Conservation (phyloP, 2,113 vertebrate species). For the Kryptolebias marmoratus region DNA sequence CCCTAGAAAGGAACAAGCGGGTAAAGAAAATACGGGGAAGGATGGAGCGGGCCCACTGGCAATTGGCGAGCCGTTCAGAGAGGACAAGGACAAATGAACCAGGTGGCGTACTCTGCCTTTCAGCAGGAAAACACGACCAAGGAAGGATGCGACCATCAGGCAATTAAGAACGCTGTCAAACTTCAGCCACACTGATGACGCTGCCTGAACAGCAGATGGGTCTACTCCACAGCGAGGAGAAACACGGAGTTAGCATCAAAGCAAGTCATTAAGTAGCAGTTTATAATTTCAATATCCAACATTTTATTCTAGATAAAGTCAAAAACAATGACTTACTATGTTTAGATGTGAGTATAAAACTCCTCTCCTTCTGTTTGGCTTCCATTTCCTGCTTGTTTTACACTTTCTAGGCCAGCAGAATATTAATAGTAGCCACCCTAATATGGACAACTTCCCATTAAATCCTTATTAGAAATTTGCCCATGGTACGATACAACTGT, state of each 20-base stretch:
- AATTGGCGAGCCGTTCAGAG: constrained; percentile 18
- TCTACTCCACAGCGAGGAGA: neutral
- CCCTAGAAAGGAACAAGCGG: too few relatives aligned
- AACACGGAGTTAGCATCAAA: neutral
- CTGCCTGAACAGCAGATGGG: neutral
- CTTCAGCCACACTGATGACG: neutral
- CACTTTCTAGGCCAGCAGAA: neutral
- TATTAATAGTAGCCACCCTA: too few relatives aligned
- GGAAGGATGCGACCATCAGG: neutral
- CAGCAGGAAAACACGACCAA: neutral
- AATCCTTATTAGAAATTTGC: neutral
- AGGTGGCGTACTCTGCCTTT: constrained; percentile 8
- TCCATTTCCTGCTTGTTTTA: neutral
- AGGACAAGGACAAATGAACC: constrained; percentile 20
- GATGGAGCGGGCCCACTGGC: constrained; percentile 21
- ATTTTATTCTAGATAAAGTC: neutral
- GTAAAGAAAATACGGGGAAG: too few relatives aligned
- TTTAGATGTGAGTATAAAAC: neutral
- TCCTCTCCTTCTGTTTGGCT: neutral
- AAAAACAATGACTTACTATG: neutral
- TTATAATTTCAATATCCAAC: neutral
- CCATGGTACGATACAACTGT: neutral
- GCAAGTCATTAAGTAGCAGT: neutral
- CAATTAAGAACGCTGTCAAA: neutral
- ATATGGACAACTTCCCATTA: neutral